phyloP scores from a whole-genome alignment of 1,140 invertebrate species.

The Anadara kagoshimensis region DNA sequence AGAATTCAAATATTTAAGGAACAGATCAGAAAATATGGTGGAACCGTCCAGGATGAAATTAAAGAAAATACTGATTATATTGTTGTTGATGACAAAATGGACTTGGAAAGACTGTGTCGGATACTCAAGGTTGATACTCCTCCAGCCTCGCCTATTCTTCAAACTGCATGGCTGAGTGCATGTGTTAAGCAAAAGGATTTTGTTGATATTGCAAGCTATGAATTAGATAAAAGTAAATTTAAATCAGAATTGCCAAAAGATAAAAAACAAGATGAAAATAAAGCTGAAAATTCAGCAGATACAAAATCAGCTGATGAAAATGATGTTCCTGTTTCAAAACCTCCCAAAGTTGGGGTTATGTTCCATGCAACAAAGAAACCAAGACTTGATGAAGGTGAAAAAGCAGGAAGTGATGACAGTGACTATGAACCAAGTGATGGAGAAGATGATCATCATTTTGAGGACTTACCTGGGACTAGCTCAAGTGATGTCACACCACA shows the following conservation, averaged over 20 bases:
- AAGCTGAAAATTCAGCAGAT: constrained; percentile 2
- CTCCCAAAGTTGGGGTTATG: constrained; percentile 50
- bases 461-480: background rate
- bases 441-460: constrained; percentile 21
- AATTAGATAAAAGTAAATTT: constrained; percentile 20
- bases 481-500: background rate
- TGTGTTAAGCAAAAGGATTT: constrained; percentile 64
- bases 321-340: constrained; percentile 18
- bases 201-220: constrained; percentile 35
- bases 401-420: constrained; percentile 53
- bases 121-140: constrained; percentile 59
- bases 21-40: constrained; percentile 64
- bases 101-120: constrained; percentile 57
- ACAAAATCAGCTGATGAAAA: background rate
- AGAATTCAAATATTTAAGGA: constrained; percentile 65
- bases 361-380: constrained; percentile 39
- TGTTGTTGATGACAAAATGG: constrained; percentile 69
- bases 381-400: constrained; percentile 7
- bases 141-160: constrained; percentile 53
- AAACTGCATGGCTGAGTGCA: constrained; percentile 68
- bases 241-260: background rate
- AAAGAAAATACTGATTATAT: constrained; percentile 53
- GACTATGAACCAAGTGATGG: constrained; percentile 67
- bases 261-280: constrained; percentile 10
- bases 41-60: constrained; percentile 39